Evolutionary conservation across 53 echinoderm and acorn worm genomes (phyloP), one percentile per base, ranked within the genome.

Genomic region (Paracentrotus lividus): DNA sequence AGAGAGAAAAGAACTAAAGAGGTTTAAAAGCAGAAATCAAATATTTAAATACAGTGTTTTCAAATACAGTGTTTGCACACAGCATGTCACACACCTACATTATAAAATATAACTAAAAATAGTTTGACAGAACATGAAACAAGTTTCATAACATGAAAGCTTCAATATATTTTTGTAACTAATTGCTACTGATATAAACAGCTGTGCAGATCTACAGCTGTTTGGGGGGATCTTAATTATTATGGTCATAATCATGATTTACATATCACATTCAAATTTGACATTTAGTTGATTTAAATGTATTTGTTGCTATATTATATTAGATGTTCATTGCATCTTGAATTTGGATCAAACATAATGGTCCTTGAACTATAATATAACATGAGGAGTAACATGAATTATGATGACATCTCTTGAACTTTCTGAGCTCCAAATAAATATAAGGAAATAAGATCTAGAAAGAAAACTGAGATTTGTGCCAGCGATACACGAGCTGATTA

Each of bases 391-490:
- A 81, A 81, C 81, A 47, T 81, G 27, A 81, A 81, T 81, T n/a
- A 2, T 81, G 21, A 47, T 81, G 81, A 81, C 81, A 23, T 81
- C 1, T 81, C 44, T 45, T n/a, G 26, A 23, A 81, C 81, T 81
- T 81, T n/a, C 18, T 72, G 72, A 40, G 15, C 81, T 81, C 24
- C 15, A 47, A 81, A 10, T 47, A n/a, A n/a, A 26, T 81, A n/a
- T 47, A 26, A 81, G 81, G 81, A 81, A 81, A 47, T 47, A 81
- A 81, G 81, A 81, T 45, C 81, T 81, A 47, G 81, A 81, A 81
- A 81, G n/a, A 76, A n/a, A 42, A 1, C 14, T 40, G 77, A 77
- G 72, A 72, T 72, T 21, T 20, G 44, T 42, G 44, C 8, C n/a
- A 44, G n/a, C n/a, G 47, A 47, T 81, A 47, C n/a, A n/a, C 12